phyloP scores from a whole-genome alignment of 2,797 vertebrate genomes.

The Anableps anableps region DNA sequence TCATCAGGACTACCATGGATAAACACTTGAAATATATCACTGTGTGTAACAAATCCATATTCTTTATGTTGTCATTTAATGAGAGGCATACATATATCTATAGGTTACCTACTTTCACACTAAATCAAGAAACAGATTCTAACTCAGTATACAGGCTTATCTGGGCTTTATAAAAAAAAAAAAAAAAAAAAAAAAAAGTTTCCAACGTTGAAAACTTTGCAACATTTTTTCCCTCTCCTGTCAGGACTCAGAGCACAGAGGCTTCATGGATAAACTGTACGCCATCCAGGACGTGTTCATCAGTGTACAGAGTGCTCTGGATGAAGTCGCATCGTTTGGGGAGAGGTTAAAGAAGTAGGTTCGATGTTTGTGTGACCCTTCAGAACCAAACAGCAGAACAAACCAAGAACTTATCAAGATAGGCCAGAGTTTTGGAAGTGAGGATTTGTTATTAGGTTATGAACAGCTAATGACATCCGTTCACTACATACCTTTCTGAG shows the following conservation, averaged over 20 bases:
- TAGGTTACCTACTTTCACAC: not conserved
- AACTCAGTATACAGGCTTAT: not conserved
- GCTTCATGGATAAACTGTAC: slow-evolving; percentile 93
- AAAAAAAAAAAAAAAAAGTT: too few species aligned
- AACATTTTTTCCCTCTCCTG: not conserved
- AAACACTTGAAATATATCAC: too few species aligned
- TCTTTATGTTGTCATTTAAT: too few species aligned
- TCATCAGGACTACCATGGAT: too few species aligned
- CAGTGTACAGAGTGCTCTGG: slow-evolving; percentile 90
- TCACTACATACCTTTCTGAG: not conserved
- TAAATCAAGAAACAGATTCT: not conserved
- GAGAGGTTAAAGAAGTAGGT: slow-evolving; percentile 93
- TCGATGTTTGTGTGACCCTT: not conserved
- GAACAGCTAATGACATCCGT: not conserved
- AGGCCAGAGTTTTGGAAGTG: not conserved
- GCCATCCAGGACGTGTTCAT: slow-evolving; percentile 95
- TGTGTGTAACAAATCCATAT: too few species aligned
- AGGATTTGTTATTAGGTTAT: not conserved
- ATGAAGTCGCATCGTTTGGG: slow-evolving; percentile 89
- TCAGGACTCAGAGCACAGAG: slow-evolving; percentile 90
- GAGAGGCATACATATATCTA: not conserved
- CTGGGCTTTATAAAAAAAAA: not conserved
- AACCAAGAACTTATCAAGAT: not conserved
- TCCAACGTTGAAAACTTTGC: not conserved
- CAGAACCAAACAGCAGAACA: not conserved